Base-by-base conservation (phyloP, 2,113 vertebrate genomes). In the Dipodomys merriami region DNA sequence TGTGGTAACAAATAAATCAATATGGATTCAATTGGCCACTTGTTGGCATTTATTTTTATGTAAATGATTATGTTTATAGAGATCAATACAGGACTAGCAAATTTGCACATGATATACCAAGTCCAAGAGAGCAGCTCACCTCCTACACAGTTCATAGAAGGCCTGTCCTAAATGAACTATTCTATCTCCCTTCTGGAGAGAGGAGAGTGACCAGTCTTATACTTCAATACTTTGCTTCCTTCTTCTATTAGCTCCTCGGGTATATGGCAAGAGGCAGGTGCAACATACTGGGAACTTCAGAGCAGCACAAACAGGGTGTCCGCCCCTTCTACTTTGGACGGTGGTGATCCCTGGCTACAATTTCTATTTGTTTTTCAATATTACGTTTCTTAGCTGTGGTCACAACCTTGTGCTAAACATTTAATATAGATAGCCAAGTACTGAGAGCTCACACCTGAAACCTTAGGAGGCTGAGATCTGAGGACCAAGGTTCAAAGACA, bases 31-130 rank as follows among this genome's bases (percentile, higher is more conserved):
- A 3, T 73, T 30, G 67, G 33, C 33, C 57, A 53, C 4, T 62
- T 71, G 7, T 62, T 86, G 76, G 44, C 46, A 72, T 77, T 87
- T 91, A 80, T 83, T 93, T 90, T 86, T 91, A 91, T 44, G n/a
- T 79, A 95, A 92, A 91, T 25, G 7, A 22, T 71, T 83, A 80
- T 85, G 49, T 85, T 60, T 85, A 67, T 65, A 62, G 73, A 95
- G 84, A 91, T 73, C 67, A 53, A 76, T n/a, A 33, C 33, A 25
- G 23, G 8, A 7, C 73, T 73, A 44, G 4, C n/a, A 86, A 83
- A 83, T 89, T 80, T 91, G 72, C 71, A 64, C 67, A 65, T 49
- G 46, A 73, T 60, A 83, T 44, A 89, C 62, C 29, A 91, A 91
- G 44, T 69, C 16, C 25, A 78, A 80, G 30, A 92, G 46, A 71